Base-by-base conservation (phyloP, 2,797 vertebrate species). In the Peromyscus nudipes region DNA sequence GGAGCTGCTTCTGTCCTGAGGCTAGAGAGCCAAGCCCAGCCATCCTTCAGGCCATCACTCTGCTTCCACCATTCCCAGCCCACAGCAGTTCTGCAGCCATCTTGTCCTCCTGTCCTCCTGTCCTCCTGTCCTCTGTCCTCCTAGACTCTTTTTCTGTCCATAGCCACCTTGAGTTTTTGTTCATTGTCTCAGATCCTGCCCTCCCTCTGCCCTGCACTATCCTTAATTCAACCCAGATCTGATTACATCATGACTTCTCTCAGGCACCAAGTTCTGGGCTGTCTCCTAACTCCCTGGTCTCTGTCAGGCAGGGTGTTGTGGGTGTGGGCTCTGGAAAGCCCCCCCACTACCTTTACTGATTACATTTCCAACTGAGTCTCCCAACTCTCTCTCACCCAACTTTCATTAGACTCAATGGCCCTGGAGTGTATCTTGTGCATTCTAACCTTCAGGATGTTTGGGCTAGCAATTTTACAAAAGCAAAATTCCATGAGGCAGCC, bases 281-380 rank as follows among this genome's bases (percentile, higher is more conserved):
- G 43, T 75, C 17, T 9, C 31, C 29, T 27, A 21, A 34, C 34
- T 40, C 25, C 0, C 40, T 60, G 27, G 46, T 34, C 83, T 31
- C 31, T 49, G 9, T n/a, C 37, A 62, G 29, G 9, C 52, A 62
- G 19, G 40, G 13, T 77, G 19, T 27, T 27, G 57, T 31, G 6
- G 14, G 14, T 76, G 64, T 11, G 10, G 43, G 40, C 55, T 75
- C 11, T 19, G 31, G 23, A 49, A 49, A 40, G 19, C 29, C 10
- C 8, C 57, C 11, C 11, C 0, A 3, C 1, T 10, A 1, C 0
- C 16, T 9, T 4, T 19, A 52, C 43, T 2, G 0, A 81, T 14
- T 25, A 2, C 13, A 21, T 2, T 6, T 11, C 8, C 2, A 16
- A 11, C 10, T 10, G 0, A 29, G n/a, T 37, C 62, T 34, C 17